Base-by-base conservation (phyloP, 2,888 invertebrate species). In the Eucera pruinosa region DNA sequence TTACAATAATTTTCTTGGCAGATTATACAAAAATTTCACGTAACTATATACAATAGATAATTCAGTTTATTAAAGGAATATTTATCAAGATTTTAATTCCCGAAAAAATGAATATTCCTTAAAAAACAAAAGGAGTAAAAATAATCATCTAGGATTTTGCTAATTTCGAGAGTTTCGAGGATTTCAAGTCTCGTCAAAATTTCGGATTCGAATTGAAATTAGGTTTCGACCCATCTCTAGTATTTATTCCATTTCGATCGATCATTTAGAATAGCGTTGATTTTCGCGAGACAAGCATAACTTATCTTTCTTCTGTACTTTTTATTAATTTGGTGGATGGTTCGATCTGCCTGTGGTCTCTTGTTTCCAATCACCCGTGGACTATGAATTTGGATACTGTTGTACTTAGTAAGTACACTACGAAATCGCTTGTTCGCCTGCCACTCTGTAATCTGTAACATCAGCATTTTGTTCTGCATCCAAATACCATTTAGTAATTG, bases 281-380 rank as follows among this genome's bases (percentile, higher is more conserved):
- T 36, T 47, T 41, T 43, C 41, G 58, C 58, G 45, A 47, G 47
- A 60, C 76, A 64, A 62, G 48, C 74, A 48, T 86, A 81, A 82
- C 78, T 80, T 81, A 78, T 83, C 83, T 72, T 83, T 87, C 83
- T 88, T 88, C 82, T 90, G 81, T 89, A 87, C 88, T 90, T 91
- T 90, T 83, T 88, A 85, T 90, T 89, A 89, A 91, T 90, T 90
- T 89, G 90, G 90, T 90, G 91, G 90, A 90, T 89, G 90, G 87
- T 90, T 91, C 89, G 88, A 89, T 90, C 88, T 89, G 83, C 88
- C 89, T 87, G 77, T 87, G 87, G 88, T 89, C 88, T 88, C 87
- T 89, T 87, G 85, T 87, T 89, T 87, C 86, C 81, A 84, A 87
- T 85, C 87, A 78, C 54, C 79, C 80, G 80, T 80, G 86, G 81